Percentiles rank a stretch among this genome's conserved stretches.
phyloP scores from a whole-genome alignment of 1,140 invertebrate genomes.

The Drosophila busckii region DNA sequence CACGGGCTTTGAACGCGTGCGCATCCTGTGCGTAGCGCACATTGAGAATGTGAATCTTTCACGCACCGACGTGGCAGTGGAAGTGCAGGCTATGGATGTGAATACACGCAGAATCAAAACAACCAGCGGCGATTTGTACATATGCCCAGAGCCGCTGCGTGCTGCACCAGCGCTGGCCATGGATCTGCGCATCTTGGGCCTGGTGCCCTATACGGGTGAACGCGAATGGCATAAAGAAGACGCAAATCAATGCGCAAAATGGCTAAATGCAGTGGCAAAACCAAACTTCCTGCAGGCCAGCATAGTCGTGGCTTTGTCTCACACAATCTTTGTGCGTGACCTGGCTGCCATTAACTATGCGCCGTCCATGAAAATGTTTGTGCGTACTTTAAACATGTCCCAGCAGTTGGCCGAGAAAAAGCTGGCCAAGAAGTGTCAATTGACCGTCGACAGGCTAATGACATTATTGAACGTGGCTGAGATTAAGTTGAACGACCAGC shows the following conservation, averaged over 20 bases:
- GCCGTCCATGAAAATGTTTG: constrained; percentile 12
- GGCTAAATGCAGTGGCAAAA: constrained; percentile 14
- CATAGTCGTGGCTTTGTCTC: constrained; percentile 11
- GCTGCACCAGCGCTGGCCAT: constrained; percentile 7
- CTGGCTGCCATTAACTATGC: constrained; percentile 21
- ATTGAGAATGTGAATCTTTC: constrained; percentile 28
- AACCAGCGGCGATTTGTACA: constrained; percentile 12
- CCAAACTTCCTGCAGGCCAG: constrained; percentile 26
- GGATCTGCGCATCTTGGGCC: constrained; percentile 35
- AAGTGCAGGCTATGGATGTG: constrained; percentile 38
- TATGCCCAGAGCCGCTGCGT: constrained; percentile 18
- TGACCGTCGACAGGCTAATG: not conserved
- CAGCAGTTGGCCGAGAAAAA: not conserved
- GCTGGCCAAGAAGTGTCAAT: constrained; percentile 18
- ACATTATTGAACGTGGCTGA: constrained; percentile 4
- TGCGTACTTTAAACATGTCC: constrained; percentile 7
- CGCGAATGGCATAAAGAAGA: constrained; percentile 11
- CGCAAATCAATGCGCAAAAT: not conserved
- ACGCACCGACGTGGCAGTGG: constrained; percentile 7
- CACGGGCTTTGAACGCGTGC: constrained; percentile 26
- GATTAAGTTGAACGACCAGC: not conserved
- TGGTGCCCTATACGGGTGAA: constrained; percentile 24
- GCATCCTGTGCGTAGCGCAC: constrained; percentile 28
- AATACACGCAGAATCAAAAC: constrained; percentile 35
- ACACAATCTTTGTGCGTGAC: constrained; percentile 32